Evolutionary conservation across 2,113 vertebrate genomes (phyloP).

Genomic region (Poecilia latipinna): DNA sequence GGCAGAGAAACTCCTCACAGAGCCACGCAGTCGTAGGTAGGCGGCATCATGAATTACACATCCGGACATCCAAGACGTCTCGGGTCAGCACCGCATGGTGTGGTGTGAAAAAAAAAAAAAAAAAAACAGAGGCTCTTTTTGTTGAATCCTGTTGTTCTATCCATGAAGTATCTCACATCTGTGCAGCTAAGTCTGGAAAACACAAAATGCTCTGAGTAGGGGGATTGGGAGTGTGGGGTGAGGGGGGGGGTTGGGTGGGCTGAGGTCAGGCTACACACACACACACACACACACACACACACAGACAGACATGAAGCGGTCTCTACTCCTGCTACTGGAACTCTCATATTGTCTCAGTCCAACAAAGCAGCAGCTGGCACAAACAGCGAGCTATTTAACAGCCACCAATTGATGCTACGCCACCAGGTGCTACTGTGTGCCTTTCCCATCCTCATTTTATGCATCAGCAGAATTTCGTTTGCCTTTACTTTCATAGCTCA

Average conservation of each 20-base stretch:
- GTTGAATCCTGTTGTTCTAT: constrained; percentile 41
- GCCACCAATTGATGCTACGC: constrained; percentile 73
- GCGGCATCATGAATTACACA: constrained; percentile 45
- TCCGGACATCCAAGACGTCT: constrained; percentile 16
- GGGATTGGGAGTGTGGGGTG: not conserved
- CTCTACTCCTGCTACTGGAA: constrained; percentile 70
- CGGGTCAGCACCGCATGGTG: not conserved
- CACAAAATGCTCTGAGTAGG: constrained; percentile 18
- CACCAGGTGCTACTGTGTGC: constrained; percentile 77
- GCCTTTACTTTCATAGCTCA: constrained; percentile 70
- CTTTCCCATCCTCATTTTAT: constrained; percentile 78
- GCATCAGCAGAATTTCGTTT: constrained; percentile 77
- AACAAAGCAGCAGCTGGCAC: constrained; percentile 80
- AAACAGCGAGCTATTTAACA: constrained; percentile 77
- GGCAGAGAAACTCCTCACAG: constrained; percentile 59
- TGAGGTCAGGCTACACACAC: constrained; percentile 49
- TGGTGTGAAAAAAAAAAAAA: not conserved
- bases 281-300: not conserved
- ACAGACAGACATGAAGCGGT: constrained; percentile 37
- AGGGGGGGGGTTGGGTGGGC: too few relatives aligned
- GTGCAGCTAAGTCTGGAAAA: constrained; percentile 53
- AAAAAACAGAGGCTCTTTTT: not conserved
- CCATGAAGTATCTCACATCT: constrained; percentile 46
- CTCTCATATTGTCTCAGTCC: constrained; percentile 78
- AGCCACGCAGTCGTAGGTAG: constrained; percentile 15